Conservation (phyloP, 2,797 vertebrate species). For the Sphaeramia orbicularis region DNA sequence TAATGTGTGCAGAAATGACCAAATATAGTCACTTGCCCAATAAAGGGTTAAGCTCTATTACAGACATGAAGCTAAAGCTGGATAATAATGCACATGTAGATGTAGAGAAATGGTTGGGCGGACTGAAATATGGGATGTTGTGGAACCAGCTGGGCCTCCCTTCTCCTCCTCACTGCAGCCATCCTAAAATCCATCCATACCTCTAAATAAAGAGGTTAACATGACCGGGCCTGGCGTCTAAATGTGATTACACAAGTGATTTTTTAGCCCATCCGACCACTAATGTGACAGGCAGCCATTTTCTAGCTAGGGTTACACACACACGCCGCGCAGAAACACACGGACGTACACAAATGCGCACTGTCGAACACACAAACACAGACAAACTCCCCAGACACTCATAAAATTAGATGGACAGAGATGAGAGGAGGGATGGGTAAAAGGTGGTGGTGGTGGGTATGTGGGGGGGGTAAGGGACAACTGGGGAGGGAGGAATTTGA, state of each 20-base stretch:
- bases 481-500: constrained; percentile 59
- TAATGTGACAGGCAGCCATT: constrained; percentile 82
- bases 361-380: constrained; percentile 30
- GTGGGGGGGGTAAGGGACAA: constrained; percentile 48
- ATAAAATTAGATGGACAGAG: constrained; percentile 79
- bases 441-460: constrained; percentile 52
- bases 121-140: constrained; percentile 8
- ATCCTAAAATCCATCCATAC: constrained; percentile 72
- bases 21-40: too few relatives aligned
- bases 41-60: too few relatives aligned
- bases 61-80: background rate
- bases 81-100: background rate
- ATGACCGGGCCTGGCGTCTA: constrained; percentile 67
- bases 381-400: constrained; percentile 71
- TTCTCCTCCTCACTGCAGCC: constrained; percentile 43
- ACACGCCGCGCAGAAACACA: constrained; percentile 61
- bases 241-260: constrained; percentile 79
- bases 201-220: constrained; percentile 81
- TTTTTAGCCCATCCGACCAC: constrained; percentile 78
- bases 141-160: constrained; percentile 18
- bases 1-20: too few relatives aligned
- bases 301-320: constrained; percentile 59
- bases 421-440: constrained; percentile 71
- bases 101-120: background rate
- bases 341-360: constrained; percentile 33